Percentiles rank a stretch among this genome's conserved stretches.
phyloP scores from a whole-genome alignment of 2,888 invertebrate species.

The Philaethria dido region DNA sequence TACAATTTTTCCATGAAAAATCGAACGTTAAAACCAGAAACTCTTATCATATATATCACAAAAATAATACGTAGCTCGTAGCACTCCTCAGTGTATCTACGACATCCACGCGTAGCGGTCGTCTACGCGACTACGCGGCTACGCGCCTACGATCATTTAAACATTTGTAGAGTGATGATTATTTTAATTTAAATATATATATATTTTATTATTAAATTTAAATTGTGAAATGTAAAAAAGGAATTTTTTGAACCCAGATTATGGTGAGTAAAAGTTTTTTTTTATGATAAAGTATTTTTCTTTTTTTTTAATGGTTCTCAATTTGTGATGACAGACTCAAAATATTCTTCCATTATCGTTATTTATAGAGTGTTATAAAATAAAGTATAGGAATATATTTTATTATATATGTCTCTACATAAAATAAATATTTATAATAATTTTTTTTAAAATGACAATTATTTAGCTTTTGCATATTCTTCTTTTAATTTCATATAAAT shows the following conservation, averaged over 20 bases:
- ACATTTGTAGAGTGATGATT: slow-evolving; percentile 1
- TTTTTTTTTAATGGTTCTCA: too few species aligned
- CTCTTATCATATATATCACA: slow-evolving; percentile 33
- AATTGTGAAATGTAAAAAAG: slow-evolving; percentile 14
- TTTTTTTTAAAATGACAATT: too few species aligned
- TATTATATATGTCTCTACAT: too few species aligned
- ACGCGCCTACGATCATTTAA: slow-evolving; percentile 15
- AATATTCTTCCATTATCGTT: too few species aligned
- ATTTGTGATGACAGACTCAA: too few species aligned
- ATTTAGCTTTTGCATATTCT: too few species aligned
- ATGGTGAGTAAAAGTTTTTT: neutral
- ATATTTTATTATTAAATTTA: neutral
- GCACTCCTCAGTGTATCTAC: slow-evolving; percentile 41
- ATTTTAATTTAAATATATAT: neutral
- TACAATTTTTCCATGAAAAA: neutral
- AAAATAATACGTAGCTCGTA: slow-evolving; percentile 39
- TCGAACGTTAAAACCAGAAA: slow-evolving; percentile 25
- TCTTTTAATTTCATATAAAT: too few species aligned
- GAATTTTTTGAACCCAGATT: neutral
- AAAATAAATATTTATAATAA: too few species aligned
- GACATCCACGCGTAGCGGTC: slow-evolving; percentile 38
- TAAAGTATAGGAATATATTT: too few species aligned
- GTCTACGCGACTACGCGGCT: slow-evolving; percentile 26
- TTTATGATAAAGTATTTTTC: too few species aligned
- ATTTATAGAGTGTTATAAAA: too few species aligned